Percentiles rank a stretch among this genome's conserved stretches.
Conservation (phyloP, 2,888 invertebrate species). For the Macroteleia sp. region DNA sequence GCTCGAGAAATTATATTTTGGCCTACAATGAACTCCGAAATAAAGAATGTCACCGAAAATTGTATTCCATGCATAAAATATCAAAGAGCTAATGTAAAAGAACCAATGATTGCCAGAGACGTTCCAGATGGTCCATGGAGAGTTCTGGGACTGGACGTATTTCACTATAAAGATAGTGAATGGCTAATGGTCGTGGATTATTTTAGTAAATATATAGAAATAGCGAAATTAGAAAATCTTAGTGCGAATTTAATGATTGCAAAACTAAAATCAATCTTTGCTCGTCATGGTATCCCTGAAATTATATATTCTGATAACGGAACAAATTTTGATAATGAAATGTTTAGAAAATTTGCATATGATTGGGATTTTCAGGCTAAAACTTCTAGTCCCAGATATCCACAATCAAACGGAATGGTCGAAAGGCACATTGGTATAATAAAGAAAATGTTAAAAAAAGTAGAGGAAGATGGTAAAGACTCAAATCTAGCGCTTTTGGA, state of each 20-base stretch:
- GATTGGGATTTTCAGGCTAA: slow-evolving; percentile 45
- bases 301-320: slow-evolving; percentile 58
- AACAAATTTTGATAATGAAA: slow-evolving; percentile 43
- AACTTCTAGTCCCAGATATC: slow-evolving; percentile 58
- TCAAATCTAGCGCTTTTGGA: slow-evolving; percentile 60
- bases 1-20: too few species aligned
- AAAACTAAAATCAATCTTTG: slow-evolving; percentile 49
- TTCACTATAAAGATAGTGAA: slow-evolving; percentile 39
- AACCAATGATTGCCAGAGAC: too few species aligned
- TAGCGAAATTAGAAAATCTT: slow-evolving; percentile 35
- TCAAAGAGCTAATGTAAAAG: too few species aligned
- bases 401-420: slow-evolving; percentile 62
- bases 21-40: too few species aligned
- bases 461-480: slow-evolving; percentile 51
- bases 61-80: too few species aligned
- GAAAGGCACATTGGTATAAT: slow-evolving; percentile 65
- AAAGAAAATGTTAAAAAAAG: slow-evolving; percentile 67
- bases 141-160: slow-evolving; percentile 55
- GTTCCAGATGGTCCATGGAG: slow-evolving; percentile 58
- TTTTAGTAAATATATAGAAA: slow-evolving; percentile 61
- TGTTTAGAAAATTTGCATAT: slow-evolving; percentile 50
- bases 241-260: slow-evolving; percentile 28
- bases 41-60: too few species aligned
- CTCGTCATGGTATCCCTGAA: slow-evolving; percentile 49
- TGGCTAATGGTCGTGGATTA: slow-evolving; percentile 60